Base-by-base conservation (phyloP, 2,113 vertebrate genomes). In the Glaucidium brasilianum region DNA sequence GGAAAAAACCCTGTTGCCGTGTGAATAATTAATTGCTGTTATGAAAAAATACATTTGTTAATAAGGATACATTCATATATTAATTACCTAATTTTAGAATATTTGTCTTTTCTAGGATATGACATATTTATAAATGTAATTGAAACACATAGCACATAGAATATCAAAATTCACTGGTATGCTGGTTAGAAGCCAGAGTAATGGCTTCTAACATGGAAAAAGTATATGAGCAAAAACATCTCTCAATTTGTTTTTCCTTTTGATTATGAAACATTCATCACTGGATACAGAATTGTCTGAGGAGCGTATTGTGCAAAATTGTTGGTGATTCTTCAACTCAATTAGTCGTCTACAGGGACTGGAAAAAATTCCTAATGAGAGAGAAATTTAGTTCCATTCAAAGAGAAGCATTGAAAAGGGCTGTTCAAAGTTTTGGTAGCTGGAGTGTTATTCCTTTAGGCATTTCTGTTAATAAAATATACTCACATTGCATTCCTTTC, bases 1-100 rank as follows among this genome's bases (percentile, higher is more conserved):
- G 45, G 29, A 49, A 52, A 78, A 88, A 94, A 85, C 12, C 12
- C 49, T 74, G 52, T 96, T 97, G 62, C 59, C 26, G 12, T 82
- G 75, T 95, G 85, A 96, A 75, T 80, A 96, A 95, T 88, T 81
- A 81, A 87, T 92, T 87, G 68, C 43, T 74, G 10, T 64, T 55
- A 18, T 78, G 79, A 94, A 95, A 97, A 97, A 67, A 71, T 39
- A 12, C 39, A 83, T 93, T 68, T 84, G 72, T 96, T 91, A 94
- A 30, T 59, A 92, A 85, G 63, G 66, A 43, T 85, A 79, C 45
- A 39, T 94, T 86, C 27, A 86, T 25, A 60, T 90, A 96, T 91
- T 84, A 91, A 85, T 96, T 76, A 95, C 27, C 6, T 66, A 5
- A 34, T 94, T 96, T 96, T 86, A 68, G 79, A 68, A 62, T 88